These are phyloP conservation scores for Turritopsis rubra DNA, from an alignment of 30 jellyfish, hydroid and myxozoan species.

Conservation along the genomic window DNA sequence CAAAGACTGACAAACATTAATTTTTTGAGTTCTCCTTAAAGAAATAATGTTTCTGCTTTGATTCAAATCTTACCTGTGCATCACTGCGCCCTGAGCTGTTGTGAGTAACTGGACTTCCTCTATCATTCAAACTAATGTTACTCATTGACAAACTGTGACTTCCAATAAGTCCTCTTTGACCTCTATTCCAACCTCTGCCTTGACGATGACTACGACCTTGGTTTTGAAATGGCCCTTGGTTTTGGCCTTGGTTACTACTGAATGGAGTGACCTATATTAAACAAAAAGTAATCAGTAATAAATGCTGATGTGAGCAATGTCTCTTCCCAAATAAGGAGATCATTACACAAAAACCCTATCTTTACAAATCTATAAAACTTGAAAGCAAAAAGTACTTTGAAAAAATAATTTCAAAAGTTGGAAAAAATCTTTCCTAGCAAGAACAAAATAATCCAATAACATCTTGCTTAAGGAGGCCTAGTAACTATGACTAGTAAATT, in stretches of 20 bases:
- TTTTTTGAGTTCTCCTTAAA: not conserved
- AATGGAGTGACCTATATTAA: not conserved
- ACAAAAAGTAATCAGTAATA: not conserved
- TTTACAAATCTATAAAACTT: too few species aligned
- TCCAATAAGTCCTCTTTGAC: not conserved
- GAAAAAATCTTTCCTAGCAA: too few species aligned
- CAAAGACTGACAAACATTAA: too few species aligned
- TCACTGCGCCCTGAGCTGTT: not conserved
- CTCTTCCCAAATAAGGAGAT: not conserved
- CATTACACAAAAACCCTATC: too few species aligned
- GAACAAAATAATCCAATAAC: too few species aligned
- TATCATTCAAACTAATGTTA: too few species aligned
- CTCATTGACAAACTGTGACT: not conserved
- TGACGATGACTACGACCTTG: not conserved
- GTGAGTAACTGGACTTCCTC: not conserved
- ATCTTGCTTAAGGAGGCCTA: too few species aligned
- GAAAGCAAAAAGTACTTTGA: too few species aligned
- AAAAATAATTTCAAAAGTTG: too few species aligned
- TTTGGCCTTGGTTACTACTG: not conserved
- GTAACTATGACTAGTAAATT: too few species aligned
- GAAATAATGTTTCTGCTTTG: not conserved
- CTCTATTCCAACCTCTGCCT: not conserved
- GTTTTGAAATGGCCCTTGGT: not conserved
- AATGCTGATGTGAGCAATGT: not conserved
- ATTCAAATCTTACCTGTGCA: not conserved